Evolutionary conservation across 2,797 vertebrate genomes (phyloP), one percentile per base, ranked within the genome.

Genomic region (Myotis daubentonii): DNA sequence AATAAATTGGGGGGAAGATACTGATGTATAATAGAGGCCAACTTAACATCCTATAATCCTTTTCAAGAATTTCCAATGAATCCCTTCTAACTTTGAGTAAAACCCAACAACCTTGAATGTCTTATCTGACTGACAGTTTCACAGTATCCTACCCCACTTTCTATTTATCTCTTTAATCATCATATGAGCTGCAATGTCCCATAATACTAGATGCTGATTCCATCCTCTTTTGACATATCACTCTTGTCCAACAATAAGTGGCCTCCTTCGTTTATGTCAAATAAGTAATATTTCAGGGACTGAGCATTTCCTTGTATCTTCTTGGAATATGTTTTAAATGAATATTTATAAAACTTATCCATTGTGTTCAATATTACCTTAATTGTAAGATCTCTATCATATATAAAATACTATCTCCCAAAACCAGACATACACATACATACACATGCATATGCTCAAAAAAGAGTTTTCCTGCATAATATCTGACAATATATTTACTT

Each of bases 161-260:
- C 47, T 47, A 47, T 15, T 47, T 47, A 47, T 47, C 47, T 13
- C 47, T 47, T 4, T 47, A 47, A 47, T 47, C 12, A 47, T 47
- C 47, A 47, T 47, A 47, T 47, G 47, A 47, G 13, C 9, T 62
- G 11, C 8, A 33, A 41, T 71, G 1, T 0, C 5, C 7, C 36
- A 70, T 4, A 36, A 33, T 44, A 13, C n/a, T 38, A 5, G 3
- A 8, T 57, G 55, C 41, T n/a, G 36, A 72, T 87, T 16, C 47
- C 10, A 60, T 57, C 8, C 8, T 8, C 1, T 6, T 22, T 30
- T 7, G 12, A 49, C 0, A 30, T 5, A 1, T 25, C 25, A 38
- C 2, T 75, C 5, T 55, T 60, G 51, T 30, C 28, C 23, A 87
- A 15, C 6, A 33, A 80, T 3, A n/a, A n/a, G 0, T 62, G 19